Conservation (phyloP, 2,113 vertebrate species). For the Gopherus flavomarginatus region DNA sequence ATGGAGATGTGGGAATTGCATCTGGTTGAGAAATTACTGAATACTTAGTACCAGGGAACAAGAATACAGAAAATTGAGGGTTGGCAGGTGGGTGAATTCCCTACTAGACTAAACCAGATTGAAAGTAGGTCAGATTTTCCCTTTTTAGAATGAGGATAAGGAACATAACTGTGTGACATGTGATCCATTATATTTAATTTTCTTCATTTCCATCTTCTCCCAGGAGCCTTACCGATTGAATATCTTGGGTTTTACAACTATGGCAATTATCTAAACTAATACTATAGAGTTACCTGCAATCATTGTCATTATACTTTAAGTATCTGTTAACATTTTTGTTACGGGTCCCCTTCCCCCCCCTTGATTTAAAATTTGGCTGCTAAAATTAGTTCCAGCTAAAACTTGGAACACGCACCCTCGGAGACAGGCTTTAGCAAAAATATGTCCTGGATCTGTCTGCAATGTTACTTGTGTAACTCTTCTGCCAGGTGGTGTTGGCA, state of each 20-base stretch:
- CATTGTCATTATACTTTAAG: slow-evolving; percentile 31
- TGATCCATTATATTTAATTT: slow-evolving; percentile 60
- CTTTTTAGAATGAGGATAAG: slow-evolving; percentile 62
- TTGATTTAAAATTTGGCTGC: slow-evolving; percentile 36
- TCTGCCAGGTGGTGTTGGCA: slow-evolving; percentile 51
- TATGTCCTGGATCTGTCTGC: slow-evolving; percentile 45
- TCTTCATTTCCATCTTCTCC: slow-evolving; percentile 48
- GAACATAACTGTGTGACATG: slow-evolving; percentile 65
- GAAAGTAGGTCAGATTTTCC: slow-evolving; percentile 69
- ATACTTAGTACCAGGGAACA: slow-evolving; percentile 6
- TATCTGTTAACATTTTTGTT: slow-evolving; percentile 26
- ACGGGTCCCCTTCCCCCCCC: slow-evolving; percentile 14
- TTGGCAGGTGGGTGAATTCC: slow-evolving; percentile 44
- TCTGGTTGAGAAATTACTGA: slow-evolving; percentile 50
- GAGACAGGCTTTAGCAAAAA: slow-evolving; percentile 22
- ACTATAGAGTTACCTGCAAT: background rate
- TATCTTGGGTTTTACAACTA: slow-evolving; percentile 63
- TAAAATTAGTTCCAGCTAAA: slow-evolving; percentile 52
- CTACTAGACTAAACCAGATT: slow-evolving; percentile 45
- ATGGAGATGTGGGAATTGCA: slow-evolving; percentile 66
- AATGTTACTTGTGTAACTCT: slow-evolving; percentile 7
- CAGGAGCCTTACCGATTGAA: slow-evolving; percentile 49
- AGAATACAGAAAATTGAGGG: slow-evolving; percentile 32
- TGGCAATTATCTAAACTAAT: slow-evolving; percentile 54
- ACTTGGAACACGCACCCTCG: slow-evolving; percentile 34